Evolutionary conservation across 2,113 vertebrate species (phyloP).

Genomic region (Heliornis fulica): DNA sequence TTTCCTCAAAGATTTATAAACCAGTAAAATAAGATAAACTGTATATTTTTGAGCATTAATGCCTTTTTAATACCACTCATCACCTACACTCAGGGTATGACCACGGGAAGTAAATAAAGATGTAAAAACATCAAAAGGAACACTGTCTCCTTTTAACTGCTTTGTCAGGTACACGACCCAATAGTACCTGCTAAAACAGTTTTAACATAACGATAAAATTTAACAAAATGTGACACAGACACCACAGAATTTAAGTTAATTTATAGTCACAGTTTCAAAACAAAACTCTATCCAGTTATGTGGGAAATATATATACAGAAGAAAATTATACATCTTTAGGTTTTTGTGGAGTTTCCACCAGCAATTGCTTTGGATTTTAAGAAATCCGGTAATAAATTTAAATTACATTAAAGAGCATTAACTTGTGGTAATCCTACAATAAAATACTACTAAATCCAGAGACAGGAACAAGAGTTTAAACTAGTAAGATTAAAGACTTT

Average conservation of each 20-base stretch:
- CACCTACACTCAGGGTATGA: background rate
- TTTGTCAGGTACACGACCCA: background rate
- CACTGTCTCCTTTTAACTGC: background rate
- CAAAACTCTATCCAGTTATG: background rate
- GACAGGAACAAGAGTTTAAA: background rate
- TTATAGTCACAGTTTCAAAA: background rate
- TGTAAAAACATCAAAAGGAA: background rate
- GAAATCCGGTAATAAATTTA: background rate
- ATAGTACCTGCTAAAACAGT: background rate
- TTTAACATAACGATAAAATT: background rate
- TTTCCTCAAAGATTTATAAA: background rate
- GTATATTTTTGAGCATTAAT: background rate
- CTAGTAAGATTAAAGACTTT: background rate
- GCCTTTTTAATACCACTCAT: background rate
- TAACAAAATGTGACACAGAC: rapidly evolving
- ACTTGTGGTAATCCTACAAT: background rate
- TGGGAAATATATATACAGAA: background rate
- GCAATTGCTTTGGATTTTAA: background rate
- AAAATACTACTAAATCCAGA: background rate
- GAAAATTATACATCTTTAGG: background rate
- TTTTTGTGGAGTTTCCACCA: background rate
- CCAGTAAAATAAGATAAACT: background rate
- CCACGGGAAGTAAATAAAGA: background rate
- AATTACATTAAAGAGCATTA: background rate
- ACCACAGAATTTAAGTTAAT: background rate